Conservation (phyloP, 2,113 vertebrate species). For the Bubo blakistoni region DNA sequence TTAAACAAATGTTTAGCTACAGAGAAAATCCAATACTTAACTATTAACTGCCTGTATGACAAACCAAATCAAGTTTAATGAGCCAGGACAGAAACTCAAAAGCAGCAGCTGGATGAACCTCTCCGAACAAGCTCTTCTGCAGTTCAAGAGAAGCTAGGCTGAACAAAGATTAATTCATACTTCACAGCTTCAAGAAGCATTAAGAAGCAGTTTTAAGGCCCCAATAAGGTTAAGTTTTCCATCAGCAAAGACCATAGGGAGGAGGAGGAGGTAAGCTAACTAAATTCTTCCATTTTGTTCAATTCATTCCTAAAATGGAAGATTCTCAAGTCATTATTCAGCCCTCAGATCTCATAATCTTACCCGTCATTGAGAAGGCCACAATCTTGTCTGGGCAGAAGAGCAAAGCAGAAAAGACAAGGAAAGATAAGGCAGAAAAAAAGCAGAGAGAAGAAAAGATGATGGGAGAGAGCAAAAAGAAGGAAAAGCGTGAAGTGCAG, state of each 20-base stretch:
- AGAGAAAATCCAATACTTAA: slow-evolving; percentile 21
- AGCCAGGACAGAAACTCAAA: background rate
- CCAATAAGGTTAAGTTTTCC: background rate
- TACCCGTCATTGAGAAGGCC: slow-evolving; percentile 69
- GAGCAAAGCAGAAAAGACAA: slow-evolving; percentile 30
- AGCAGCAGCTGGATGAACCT: background rate
- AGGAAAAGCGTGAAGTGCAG: slow-evolving; percentile 13
- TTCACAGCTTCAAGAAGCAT: background rate
- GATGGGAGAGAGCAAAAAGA: background rate
- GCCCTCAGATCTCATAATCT: slow-evolving; percentile 79
- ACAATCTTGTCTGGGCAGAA: slow-evolving; percentile 61
- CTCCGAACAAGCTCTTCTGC: background rate
- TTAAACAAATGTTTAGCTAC: slow-evolving; percentile 38
- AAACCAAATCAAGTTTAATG: background rate
- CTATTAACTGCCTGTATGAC: background rate
- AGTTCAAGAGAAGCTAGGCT: background rate
- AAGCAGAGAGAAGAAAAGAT: background rate
- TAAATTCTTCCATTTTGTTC: background rate
- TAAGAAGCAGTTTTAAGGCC: background rate
- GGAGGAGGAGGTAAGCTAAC: background rate
- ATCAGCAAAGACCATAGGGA: background rate
- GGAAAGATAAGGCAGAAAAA: background rate
- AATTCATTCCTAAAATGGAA: background rate
- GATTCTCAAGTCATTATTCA: background rate
- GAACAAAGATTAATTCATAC: background rate